Evolutionary conservation across 2,888 invertebrate species (phyloP), one percentile per base, ranked within the genome.

Genomic region (Limnephilus marmoratus): DNA sequence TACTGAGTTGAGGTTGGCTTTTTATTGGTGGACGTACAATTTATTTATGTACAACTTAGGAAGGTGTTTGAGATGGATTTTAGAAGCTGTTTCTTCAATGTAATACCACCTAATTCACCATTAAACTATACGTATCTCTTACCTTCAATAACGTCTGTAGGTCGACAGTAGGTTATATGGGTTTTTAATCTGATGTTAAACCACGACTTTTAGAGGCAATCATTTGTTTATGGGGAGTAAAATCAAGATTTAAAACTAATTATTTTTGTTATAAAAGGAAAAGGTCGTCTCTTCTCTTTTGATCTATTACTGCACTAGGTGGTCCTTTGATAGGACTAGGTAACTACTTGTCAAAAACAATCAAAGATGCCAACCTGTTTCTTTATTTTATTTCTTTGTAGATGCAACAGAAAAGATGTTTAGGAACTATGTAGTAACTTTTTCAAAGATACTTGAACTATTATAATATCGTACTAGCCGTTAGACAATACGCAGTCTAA

Each of bases 1-100:
- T 29, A 45, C 11, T 31, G 49, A 29, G 29, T 86, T 86, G 86
- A 86, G 86, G 86, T 86, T 86, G 86, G 86, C 24, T 86, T 86
- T 86, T 83, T 68, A 68, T 68, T 68, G n/a, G 68, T 24, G 9
- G 68, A 68, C 68, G 24, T 68, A 68, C 68, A 68, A 68, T 68
- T 68, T 53, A 53, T 53, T 18, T 68, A 68, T 68, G 7, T 68
- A 9, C 68, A 68, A 24, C 68, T 68, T 53, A 53, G 24, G 24
- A 68, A 68, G 68, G 68, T 68, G 68, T 68, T 68, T 68, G 24
- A 9, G 68, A 68, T 68, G 68, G 68, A 68, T 68, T 68, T 68
- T 68, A 24, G 24, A 68, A 68, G 68, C 24, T 68, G 68, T 68
- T 68, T 68, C 68, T 68, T 24, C 24, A 9, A 68, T 68, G 68